Conservation (phyloP, 2,113 vertebrate genomes). For the Pseudorectes ferrugineus region DNA sequence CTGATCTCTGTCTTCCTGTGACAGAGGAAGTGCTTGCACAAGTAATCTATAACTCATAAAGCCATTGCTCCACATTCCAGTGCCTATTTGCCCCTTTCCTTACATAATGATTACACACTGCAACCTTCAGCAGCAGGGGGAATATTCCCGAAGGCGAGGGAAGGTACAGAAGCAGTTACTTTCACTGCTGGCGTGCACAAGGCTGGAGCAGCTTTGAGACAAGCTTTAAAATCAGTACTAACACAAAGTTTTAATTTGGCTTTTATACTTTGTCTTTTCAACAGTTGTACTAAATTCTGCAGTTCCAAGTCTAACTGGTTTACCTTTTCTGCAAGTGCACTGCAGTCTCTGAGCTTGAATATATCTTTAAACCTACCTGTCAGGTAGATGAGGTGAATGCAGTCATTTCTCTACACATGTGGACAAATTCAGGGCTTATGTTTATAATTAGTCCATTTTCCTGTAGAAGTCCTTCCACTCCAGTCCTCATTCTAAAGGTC, state of each 20-base stretch:
- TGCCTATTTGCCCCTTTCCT: neutral
- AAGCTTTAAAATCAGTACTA: neutral
- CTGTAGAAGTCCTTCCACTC: neutral
- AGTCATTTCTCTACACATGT: neutral
- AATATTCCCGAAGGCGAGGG: neutral
- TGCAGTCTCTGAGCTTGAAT: neutral
- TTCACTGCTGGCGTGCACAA: neutral
- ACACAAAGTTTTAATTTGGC: neutral
- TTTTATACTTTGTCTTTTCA: neutral
- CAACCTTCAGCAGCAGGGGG: neutral
- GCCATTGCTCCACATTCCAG: neutral
- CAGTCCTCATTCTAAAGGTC: neutral
- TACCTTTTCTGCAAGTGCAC: neutral
- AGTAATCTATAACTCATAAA: neutral
- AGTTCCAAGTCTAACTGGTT: neutral
- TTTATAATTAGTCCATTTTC: neutral
- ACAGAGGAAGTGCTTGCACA: neutral
- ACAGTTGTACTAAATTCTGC: neutral
- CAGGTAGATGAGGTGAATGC: neutral
- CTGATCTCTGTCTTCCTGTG: neutral
- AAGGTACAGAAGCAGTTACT: neutral
- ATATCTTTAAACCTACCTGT: neutral
- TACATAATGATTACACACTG: neutral
- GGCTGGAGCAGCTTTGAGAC: neutral
- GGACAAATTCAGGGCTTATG: neutral